Base-by-base conservation (phyloP, 2,888 invertebrate genomes). In the Xylota segnis region DNA sequence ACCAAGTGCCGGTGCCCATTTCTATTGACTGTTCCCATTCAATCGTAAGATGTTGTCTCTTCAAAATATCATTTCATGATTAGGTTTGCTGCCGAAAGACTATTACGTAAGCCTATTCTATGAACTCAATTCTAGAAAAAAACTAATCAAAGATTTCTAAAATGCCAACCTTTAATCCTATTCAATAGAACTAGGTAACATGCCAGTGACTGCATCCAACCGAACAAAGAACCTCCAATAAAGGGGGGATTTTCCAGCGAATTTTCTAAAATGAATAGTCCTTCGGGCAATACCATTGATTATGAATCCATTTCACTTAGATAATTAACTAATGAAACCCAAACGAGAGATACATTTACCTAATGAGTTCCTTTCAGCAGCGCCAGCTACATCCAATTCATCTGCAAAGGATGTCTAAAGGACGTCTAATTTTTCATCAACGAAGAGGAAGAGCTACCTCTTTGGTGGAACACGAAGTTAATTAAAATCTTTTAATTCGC, bases 401-500 rank as follows among this genome's bases (percentile, higher is more conserved):
- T 74, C 16, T 40, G 29, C 7, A 34, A 43, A 75, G 47, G 56
- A 40, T 63, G 9, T 54, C 23, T 45, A 6, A n/a, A n/a, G 9
- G 23, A 58, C n/a, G 32, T 43, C n/a, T 29, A 14, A n/a, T 58
- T 34, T 58, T n/a, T 18, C 37, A 58, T 12, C 18, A 23, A 37
- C 23, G 27, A 65, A 16, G 5, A 34, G n/a, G 7, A 50, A 37
- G 52, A 9, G 0, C 18, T 34, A 32, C 14, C 40, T 37, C 10
- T 37, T 37, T 37, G 37, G 9, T 52, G 43, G 40, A 43, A 66
- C 65, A 66, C 71, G 27, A 45, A 76, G 81, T 76, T 86, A 86
- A 81, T 86, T 86, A 81, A 86, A 86, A 86, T 86, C 82, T 45
- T 86, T 86, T 86, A 86, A 86, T 82, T 82, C 81, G 76, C 72